Base-by-base conservation (phyloP, 1,140 invertebrate genomes). In the Atta colombica region DNA sequence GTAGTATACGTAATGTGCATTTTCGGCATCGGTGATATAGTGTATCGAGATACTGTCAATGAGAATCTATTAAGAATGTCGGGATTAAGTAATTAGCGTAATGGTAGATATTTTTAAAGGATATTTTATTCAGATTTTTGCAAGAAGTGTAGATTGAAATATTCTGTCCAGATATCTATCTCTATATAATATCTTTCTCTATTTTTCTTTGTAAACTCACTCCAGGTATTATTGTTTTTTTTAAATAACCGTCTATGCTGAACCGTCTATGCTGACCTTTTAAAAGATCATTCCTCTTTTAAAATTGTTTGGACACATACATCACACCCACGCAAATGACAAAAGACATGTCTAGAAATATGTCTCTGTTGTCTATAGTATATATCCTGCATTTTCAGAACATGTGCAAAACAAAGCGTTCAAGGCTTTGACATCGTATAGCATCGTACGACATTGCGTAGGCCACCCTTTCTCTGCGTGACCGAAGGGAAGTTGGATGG, bases 401-500 rank as follows among this genome's bases (percentile, higher is more conserved):
- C 68, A 55, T 71, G 77, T 85, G n/a, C 66, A 78, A 66, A 77
- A 89, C 72, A 35, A 74, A 86, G 60, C 21, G 28, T 65, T 14
- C 75, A 12, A 77, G 53, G 53, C 49, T 31, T 82, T 45, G 45
- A 35, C 25, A 25, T 74, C 21, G 60, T 77, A 35, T 35, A 78
- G 77, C 72, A 89, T 14, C 31, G 77, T 45, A 45, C 39, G 2
- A 45, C 8, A 10, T 81, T 60, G 77, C 78, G 69, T 63, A 25
- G 65, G 45, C 71, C 71, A 72, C 65, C 81, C 89, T 55, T 77
- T 66, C 69, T 21, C 35, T 80, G 91, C 93, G 92, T 93, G 93
- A 92, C 91, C 87, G 89, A 93, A 92, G 91, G 88, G 90, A 88
- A 78, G 61, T 51, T 61, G 65, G 28, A 18, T 31, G 49, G 25